These are phyloP conservation scores for Phasianus colchicus DNA, from an alignment of 2,113 vertebrate species.

Conservation along the genomic window DNA sequence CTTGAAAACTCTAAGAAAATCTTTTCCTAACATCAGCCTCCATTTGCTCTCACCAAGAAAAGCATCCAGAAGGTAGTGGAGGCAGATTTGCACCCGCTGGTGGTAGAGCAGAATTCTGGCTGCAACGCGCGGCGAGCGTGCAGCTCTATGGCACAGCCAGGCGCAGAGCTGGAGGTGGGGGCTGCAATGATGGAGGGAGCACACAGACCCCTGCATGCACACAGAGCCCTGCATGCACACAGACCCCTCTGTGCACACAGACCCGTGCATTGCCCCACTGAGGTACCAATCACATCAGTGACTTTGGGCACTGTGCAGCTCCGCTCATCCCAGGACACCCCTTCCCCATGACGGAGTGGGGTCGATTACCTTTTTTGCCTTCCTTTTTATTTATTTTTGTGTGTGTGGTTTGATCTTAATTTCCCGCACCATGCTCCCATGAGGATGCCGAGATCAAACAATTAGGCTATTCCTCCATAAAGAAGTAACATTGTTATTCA, in stretches of 20 bases:
- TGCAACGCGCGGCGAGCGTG: accelerated
- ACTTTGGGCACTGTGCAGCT: not conserved
- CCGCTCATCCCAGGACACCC: not conserved
- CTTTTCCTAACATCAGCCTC: accelerated
- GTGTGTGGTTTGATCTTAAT: conserved; percentile 41
- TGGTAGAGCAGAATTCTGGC: not conserved
- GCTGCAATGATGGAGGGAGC: not conserved
- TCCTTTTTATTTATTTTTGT: not conserved
- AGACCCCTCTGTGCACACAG: not conserved
- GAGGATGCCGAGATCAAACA: conserved; percentile 62
- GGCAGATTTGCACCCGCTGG: not conserved
- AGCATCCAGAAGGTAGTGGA: not conserved
- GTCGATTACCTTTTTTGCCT: not conserved
- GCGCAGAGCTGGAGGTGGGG: not conserved
- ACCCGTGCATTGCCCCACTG: too few species aligned
- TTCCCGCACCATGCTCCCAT: conserved; percentile 28
- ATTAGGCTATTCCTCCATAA: conserved; percentile 51
- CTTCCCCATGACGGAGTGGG: not conserved
- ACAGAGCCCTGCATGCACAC: too few species aligned
- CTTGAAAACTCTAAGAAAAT: accelerated
- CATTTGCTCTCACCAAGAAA: accelerated
- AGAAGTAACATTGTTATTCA: conserved; percentile 63
- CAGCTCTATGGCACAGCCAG: not conserved
- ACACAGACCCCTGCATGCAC: too few species aligned
- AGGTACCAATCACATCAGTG: too few species aligned